phyloP scores from a whole-genome alignment of 2,888 invertebrate species.

The Thysanoteuthis rhombus region DNA sequence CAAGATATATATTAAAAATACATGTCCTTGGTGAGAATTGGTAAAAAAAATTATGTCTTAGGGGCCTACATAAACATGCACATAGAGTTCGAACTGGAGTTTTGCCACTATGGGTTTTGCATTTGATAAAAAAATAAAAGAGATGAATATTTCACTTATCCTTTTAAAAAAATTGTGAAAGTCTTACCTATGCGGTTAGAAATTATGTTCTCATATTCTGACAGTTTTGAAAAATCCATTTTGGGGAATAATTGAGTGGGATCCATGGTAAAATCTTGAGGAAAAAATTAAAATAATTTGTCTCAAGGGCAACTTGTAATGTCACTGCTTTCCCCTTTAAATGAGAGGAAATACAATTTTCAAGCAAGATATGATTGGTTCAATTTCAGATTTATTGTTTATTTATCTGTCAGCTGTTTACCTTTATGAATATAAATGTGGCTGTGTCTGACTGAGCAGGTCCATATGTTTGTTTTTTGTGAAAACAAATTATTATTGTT shows the following conservation, averaged over 20 bases:
- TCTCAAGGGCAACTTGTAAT: background rate
- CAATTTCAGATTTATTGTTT: background rate
- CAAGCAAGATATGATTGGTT: background rate
- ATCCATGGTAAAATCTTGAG: rapidly evolving
- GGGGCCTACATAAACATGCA: too few relatives aligned
- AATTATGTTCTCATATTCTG: background rate
- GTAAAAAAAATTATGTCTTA: too few relatives aligned
- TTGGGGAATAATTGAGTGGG: background rate
- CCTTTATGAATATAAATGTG: background rate
- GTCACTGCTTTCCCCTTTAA: background rate
- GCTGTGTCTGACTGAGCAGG: background rate
- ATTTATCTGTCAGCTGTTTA: background rate
- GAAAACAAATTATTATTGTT: background rate
- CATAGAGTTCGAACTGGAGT: too few relatives aligned
- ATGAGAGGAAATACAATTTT: background rate
- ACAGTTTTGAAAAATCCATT: background rate
- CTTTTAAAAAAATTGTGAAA: background rate
- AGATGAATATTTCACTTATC: too few relatives aligned
- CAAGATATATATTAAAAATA: too few relatives aligned
- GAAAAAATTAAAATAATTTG: background rate
- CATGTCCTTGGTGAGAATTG: too few relatives aligned
- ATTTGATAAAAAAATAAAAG: too few relatives aligned
- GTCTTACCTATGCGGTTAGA: background rate
- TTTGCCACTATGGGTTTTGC: too few relatives aligned
- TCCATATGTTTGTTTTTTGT: background rate